Base-by-base conservation (phyloP, 2,797 vertebrate genomes). In the Acanthurus tractus region DNA sequence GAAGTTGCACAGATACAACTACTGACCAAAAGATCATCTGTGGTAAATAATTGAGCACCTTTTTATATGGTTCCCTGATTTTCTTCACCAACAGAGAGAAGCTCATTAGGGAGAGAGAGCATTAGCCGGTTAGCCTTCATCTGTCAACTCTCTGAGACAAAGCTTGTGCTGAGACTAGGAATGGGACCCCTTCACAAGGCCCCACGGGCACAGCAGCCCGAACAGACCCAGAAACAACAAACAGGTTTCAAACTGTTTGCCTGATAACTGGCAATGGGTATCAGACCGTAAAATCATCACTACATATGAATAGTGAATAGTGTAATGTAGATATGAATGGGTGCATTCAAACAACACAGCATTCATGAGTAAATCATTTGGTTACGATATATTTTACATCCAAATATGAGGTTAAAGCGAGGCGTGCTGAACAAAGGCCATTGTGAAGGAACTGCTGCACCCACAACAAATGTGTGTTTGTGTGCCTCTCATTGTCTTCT, bases 71-170 rank as follows among this genome's bases (percentile, higher is more conserved):
- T 29, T 79, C 54, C 40, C 45, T 69, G 44, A 79, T 79, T 78
- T 88, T 76, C 62, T 76, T 55, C 70, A 65, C 54, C 49, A 83
- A 45, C 83, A 36, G 68, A 79, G 45, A 87, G 52, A 66, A 44
- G 13, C 79, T 88, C 77, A 90, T 89, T 86, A 89, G 61, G 62
- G 78, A 48, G 58, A 65, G 49, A 77, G 71, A 69, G 71, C n/a
- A 58, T 77, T 61, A 79, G 68, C 79, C 71, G 82, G 78, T 76
- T 81, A 78, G 81, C 70, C 71, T 78, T 70, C 63, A 74, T 70
- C 64, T 42, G 66, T 40, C 45, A 45, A 11, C 71, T 76, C 68
- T 74, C 20, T 72, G 56, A 29, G 57, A 86, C 86, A 89, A 90
- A 81, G 84, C 79, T 67, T 70, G 44, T 80, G 79, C 79, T 83